These are phyloP conservation scores for Gallinago jamesoni DNA, from an alignment of 2,113 vertebrate species.

Conservation along the genomic window DNA sequence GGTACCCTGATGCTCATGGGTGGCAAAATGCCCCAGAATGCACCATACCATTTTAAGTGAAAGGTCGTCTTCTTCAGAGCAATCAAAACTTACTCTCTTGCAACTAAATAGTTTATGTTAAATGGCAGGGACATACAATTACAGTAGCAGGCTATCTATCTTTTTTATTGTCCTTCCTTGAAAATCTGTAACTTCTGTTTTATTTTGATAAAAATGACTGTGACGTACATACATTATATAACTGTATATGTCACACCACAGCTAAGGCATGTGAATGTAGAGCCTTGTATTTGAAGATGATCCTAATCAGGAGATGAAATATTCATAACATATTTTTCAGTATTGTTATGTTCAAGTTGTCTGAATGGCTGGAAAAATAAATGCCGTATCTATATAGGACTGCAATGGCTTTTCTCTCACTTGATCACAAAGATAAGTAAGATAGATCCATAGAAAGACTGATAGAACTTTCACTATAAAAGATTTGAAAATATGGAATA, in stretches of 20 bases:
- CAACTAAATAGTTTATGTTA: slow-evolving; percentile 11
- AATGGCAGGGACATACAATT: not conserved
- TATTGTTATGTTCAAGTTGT: not conserved
- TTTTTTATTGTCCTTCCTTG: not conserved
- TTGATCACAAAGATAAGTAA: slow-evolving; percentile 26
- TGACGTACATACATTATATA: not conserved
- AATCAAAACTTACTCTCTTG: not conserved
- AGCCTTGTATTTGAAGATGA: not conserved
- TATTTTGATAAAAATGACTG: not conserved
- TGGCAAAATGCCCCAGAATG: slow-evolving; percentile 23
- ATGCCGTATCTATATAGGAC: not conserved
- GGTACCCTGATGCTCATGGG: not conserved
- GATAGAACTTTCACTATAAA: not conserved
- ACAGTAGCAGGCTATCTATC: not conserved
- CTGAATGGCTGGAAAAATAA: not conserved
- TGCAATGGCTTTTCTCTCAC: slow-evolving; percentile 12
- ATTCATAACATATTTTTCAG: slow-evolving; percentile 18
- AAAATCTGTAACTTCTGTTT: not conserved
- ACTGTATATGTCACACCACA: not conserved
- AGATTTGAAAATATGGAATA: slow-evolving; percentile 9
- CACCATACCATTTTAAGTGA: not conserved
- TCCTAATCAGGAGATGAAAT: slow-evolving; percentile 15
- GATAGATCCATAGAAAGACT: not conserved
- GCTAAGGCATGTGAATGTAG: not conserved
- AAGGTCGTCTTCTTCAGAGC: not conserved